Percentiles rank a stretch among this genome's conserved stretches.
Conservation (phyloP, 2,797 vertebrate species). For the Hapalemur alaotrensis region DNA sequence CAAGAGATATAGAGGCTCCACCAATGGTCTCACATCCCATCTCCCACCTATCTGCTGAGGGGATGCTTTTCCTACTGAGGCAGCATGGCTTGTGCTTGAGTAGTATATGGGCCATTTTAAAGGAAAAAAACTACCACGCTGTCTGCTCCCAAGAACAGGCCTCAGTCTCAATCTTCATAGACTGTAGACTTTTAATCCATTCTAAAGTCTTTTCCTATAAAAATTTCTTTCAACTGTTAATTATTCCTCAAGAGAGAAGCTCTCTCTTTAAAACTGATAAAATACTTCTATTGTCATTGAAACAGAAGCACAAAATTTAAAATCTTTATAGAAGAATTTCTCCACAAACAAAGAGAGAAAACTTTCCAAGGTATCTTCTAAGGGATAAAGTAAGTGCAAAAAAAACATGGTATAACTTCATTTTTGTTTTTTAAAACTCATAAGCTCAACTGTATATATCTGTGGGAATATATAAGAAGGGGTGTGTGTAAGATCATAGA, state of each 20-base stretch:
- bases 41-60: background rate
- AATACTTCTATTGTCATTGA: background rate
- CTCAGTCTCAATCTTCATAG: background rate
- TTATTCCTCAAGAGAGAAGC: background rate
- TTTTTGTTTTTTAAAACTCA: background rate
- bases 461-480: background rate
- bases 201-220: background rate
- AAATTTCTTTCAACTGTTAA: background rate
- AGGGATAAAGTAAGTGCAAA: background rate
- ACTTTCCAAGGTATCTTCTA: background rate
- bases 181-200: background rate
- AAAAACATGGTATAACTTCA: background rate
- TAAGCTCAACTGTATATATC: background rate
- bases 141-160: no score
- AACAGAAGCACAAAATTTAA: slow-evolving; percentile 23
- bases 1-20: background rate
- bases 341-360: background rate
- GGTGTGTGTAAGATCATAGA: background rate
- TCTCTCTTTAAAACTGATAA: background rate
- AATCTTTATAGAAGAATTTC: background rate
- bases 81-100: background rate
- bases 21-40: accelerated
- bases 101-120: background rate
- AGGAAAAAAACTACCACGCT: accelerated
- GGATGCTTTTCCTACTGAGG: background rate